Base-by-base conservation (phyloP, 37 sponge, comb jelly and placozoan genomes). In the Halichondria panicea region DNA sequence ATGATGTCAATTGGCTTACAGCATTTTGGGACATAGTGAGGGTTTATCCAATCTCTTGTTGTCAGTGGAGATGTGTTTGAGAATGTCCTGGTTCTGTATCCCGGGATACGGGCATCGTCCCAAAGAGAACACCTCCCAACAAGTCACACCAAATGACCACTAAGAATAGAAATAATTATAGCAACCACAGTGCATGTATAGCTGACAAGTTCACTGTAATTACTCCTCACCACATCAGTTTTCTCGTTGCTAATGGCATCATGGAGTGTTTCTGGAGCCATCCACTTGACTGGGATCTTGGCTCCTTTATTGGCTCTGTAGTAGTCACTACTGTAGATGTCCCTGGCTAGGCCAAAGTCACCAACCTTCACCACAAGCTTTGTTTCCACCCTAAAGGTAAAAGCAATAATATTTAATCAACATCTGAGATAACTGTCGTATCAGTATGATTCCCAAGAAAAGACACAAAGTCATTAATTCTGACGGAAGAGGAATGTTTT, bases 21-120 rank as follows among this genome's bases (percentile, higher is more conserved):
- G n/a, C n/a, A n/a, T n/a, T n/a, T n/a, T n/a, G n/a, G n/a, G n/a
- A n/a, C n/a, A n/a, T n/a, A n/a, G n/a, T n/a, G n/a, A n/a, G n/a
- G n/a, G n/a, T n/a, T n/a, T n/a, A n/a, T n/a, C n/a, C 71, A 13
- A 84, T 30, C 21, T 84, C 84, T 18, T 66, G 43, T 50, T n/a
- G n/a, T n/a, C n/a, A n/a, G n/a, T n/a, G n/a, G n/a, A n/a, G n/a
- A n/a, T n/a, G n/a, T n/a, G n/a, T n/a, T n/a, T n/a, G n/a, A n/a
- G n/a, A n/a, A n/a, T n/a, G n/a, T n/a, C n/a, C n/a, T n/a, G n/a
- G n/a, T 84, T 84, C 24, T 66, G 69, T 24, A 87, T 53, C 41
- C 81, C 81, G 42, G 88, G 88, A 31, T 87, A 87, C 0, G 88
- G 88, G 68, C 64, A 60, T 35, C 73, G 68, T 12, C 84, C 80